Conservation (phyloP, 1,140 invertebrate genomes). For the Diplogasteroides magnus region DNA sequence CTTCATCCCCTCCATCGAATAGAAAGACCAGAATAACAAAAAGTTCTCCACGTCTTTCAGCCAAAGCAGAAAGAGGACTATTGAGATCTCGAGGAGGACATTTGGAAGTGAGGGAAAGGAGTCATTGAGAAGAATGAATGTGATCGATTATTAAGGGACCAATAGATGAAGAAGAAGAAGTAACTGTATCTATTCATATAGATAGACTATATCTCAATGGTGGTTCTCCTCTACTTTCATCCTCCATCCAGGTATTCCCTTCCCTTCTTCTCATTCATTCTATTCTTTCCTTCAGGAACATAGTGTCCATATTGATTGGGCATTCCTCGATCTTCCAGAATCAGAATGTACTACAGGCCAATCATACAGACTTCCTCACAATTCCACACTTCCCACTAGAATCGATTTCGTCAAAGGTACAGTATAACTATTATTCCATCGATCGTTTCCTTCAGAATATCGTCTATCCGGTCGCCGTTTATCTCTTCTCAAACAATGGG, state of each 20-base stretch:
- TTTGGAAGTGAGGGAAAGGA: not conserved
- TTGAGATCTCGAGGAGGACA: not conserved
- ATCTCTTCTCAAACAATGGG: slow-evolving; percentile 17
- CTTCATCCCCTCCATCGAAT: slow-evolving; percentile 8
- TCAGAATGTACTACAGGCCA: not conserved
- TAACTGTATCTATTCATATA: slow-evolving; percentile 8
- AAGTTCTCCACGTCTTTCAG: not conserved
- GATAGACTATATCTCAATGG: not conserved
- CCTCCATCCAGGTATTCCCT: not conserved
- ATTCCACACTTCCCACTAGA: not conserved
- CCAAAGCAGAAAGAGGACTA: not conserved
- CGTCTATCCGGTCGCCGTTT: slow-evolving; percentile 7
- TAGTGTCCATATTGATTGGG: slow-evolving; percentile 8
- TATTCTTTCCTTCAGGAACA: slow-evolving; percentile 5
- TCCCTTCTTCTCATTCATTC: not conserved
- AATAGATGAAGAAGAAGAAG: slow-evolving; percentile 5
- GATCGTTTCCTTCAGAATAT: slow-evolving; percentile 19
- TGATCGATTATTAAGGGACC: no score
- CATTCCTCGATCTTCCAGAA: slow-evolving; percentile 17
- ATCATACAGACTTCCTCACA: slow-evolving; percentile 4
- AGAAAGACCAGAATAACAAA: not conserved
- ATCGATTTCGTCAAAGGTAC: slow-evolving; percentile 8
- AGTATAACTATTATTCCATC: not conserved
- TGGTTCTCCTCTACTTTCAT: not conserved
- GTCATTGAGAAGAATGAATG: not conserved